Evolutionary conservation across 2,888 invertebrate species (phyloP), one percentile per base, ranked within the genome.

Genomic region (Allolobophora icterica): DNA sequence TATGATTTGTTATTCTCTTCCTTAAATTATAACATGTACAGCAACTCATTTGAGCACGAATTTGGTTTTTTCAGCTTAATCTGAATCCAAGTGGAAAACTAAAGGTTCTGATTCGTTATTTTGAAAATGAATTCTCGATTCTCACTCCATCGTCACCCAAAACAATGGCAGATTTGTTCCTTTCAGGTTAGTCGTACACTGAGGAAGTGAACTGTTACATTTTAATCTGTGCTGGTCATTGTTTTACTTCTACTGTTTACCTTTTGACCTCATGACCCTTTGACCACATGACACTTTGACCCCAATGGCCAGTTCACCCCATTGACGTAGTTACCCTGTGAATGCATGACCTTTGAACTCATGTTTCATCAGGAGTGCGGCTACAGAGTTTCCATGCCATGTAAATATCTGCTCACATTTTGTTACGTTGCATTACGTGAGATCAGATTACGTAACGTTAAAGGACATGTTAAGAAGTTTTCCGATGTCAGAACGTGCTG

Each of bases 61-160:
- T 21, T 71, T 71, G 30, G 11, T 30, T 71, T 71, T 71, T 3
- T 35, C 87, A 87, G 87, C 38, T 87, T 5, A 35, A 3, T 38
- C 34, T 87, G 33, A 95, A 95, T 91, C 96, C 96, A 0, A 94
- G 94, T 90, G 96, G 96, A 89, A 94, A 96, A 90, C 93, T 96
- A 90, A 94, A 96, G 91, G 95, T 96, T 52, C 96, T 96, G 94
- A 95, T 96, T 89, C 93, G 95, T 91, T 95, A 95, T 93, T 95
- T 96, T 93, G 93, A 94, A 84, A 94, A 90, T 38, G 42, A 91
- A 42, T 24, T 21, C 40, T 87, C 58, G 2, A 35, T 33, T 35
- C 33, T 45, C 89, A n/a, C 33, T 52, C 38, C 33, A 35, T 21
- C 34, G 21, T 87, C 87, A 5, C 87, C 87, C 5, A 87, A 34